Percentiles rank a stretch among this genome's conserved stretches.
Evolutionary conservation across 2,113 vertebrate species (phyloP).

Genomic region (Neodontobutis hainanensis): DNA sequence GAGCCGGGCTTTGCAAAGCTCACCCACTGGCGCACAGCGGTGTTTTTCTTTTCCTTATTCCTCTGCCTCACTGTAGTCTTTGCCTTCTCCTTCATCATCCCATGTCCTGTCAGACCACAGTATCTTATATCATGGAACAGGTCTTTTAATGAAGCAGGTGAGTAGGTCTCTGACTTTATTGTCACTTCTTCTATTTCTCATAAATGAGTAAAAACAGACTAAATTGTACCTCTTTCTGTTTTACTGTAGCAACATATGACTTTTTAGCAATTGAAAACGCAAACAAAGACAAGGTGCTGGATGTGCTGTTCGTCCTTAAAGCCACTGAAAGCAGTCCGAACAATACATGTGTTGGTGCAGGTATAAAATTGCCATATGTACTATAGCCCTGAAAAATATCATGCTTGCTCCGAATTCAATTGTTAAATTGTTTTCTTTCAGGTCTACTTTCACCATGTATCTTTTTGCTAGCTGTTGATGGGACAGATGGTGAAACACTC

Average conservation of each 20-base stretch:
- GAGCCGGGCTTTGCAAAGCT: slow-evolving; percentile 71
- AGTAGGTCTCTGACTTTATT: slow-evolving; percentile 16
- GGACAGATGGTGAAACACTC: slow-evolving; percentile 81
- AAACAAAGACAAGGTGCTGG: slow-evolving; percentile 85
- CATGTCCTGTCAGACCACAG: slow-evolving; percentile 87
- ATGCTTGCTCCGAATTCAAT: not conserved
- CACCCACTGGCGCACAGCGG: slow-evolving; percentile 83
- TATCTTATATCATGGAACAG: slow-evolving; percentile 80
- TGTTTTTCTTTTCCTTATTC: slow-evolving; percentile 89
- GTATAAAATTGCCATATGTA: slow-evolving; percentile 61
- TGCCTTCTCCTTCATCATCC: slow-evolving; percentile 92
- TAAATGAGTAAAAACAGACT: not conserved
- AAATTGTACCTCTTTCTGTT: not conserved
- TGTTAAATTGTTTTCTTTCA: slow-evolving; percentile 50
- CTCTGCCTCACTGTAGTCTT: slow-evolving; percentile 88
- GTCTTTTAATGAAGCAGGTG: slow-evolving; percentile 79
- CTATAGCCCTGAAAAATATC: not conserved
- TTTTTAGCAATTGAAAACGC: slow-evolving; percentile 83
- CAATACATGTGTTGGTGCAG: slow-evolving; percentile 79
- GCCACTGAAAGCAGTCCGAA: slow-evolving; percentile 65
- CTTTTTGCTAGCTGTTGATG: slow-evolving; percentile 82
- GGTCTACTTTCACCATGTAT: slow-evolving; percentile 83
- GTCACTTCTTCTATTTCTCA: not conserved
- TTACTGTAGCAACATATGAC: slow-evolving; percentile 79
- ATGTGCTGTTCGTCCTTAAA: slow-evolving; percentile 86